Evolutionary conservation across 2,888 invertebrate genomes (phyloP).

Genomic region (Sarcophaga caerulescens): DNA sequence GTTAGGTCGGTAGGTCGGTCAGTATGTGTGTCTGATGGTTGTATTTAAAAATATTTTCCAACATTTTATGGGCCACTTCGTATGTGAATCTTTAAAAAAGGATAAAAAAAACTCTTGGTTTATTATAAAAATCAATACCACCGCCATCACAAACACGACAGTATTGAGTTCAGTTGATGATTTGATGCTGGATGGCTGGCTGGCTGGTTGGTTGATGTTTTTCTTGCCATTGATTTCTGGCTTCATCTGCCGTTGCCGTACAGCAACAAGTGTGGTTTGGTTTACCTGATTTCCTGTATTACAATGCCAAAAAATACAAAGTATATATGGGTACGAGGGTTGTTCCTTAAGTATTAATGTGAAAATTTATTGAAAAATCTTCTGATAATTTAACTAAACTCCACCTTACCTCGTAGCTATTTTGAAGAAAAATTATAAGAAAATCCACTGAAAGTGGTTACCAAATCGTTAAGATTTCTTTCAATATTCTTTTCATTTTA

Average conservation of each 20-base stretch:
- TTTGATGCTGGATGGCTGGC: slow-evolving; percentile 46
- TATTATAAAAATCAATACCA: too few relatives aligned
- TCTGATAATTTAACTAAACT: not conserved
- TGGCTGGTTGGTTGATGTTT: not conserved
- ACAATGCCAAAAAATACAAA: slow-evolving; percentile 11
- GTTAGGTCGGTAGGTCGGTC: not conserved
- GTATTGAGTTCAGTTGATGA: slow-evolving; percentile 34
- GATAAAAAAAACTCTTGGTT: too few relatives aligned
- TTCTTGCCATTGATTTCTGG: not conserved
- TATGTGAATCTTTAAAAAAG: too few relatives aligned
- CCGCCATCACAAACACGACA: too few relatives aligned
- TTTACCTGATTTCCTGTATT: slow-evolving; percentile 63
- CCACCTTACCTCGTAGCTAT: not conserved
- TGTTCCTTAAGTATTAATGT: not conserved
- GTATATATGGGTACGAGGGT: not conserved
- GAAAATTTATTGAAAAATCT: not conserved
- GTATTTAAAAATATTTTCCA: too few relatives aligned
- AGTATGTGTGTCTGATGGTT: too few relatives aligned
- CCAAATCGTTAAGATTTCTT: slow-evolving; percentile 48
- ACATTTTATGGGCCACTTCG: too few relatives aligned
- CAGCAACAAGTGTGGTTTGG: slow-evolving; percentile 55
- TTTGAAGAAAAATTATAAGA: slow-evolving; percentile 1
- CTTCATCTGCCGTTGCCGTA: not conserved
- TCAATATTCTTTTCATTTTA: slow-evolving; percentile 20
- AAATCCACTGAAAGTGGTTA: slow-evolving; percentile 40